phyloP scores from a whole-genome alignment of 2,113 vertebrate species.

The Cinclus cinclus region DNA sequence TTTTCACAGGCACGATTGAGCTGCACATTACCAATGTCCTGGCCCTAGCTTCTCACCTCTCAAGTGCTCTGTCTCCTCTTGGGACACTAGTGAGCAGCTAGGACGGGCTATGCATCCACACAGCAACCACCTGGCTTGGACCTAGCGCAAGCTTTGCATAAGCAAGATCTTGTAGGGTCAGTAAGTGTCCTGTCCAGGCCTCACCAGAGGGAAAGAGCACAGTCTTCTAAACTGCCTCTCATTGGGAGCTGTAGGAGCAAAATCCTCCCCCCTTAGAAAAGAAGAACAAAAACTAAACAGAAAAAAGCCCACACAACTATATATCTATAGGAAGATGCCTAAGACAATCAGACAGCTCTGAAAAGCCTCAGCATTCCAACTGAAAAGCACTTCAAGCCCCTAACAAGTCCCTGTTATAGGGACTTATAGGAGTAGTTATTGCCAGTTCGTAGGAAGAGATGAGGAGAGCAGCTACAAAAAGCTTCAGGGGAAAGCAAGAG shows the following conservation, averaged over 20 bases:
- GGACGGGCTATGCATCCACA: neutral
- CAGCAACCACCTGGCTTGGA: neutral
- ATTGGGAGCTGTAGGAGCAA: neutral
- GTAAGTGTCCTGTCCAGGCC: neutral
- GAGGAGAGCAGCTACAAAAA: neutral
- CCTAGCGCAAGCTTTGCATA: neutral
- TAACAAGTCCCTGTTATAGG: neutral
- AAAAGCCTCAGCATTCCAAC: neutral
- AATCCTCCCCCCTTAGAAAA: neutral
- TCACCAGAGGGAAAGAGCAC: neutral
- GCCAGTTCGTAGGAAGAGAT: neutral
- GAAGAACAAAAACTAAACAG: neutral
- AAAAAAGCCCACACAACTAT: accelerated
- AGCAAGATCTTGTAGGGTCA: neutral
- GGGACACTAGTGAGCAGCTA: neutral
- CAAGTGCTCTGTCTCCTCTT: neutral
- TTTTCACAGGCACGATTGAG: neutral
- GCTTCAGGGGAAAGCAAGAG: neutral
- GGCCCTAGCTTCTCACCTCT: neutral
- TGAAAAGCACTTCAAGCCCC: neutral
- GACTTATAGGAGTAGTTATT: neutral
- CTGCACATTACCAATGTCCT: neutral
- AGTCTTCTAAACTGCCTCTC: neutral
- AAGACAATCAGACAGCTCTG: neutral
- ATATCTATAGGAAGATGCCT: neutral